Evolutionary conservation across 2,113 vertebrate genomes (phyloP).

Genomic region (Coracopsis vasa): DNA sequence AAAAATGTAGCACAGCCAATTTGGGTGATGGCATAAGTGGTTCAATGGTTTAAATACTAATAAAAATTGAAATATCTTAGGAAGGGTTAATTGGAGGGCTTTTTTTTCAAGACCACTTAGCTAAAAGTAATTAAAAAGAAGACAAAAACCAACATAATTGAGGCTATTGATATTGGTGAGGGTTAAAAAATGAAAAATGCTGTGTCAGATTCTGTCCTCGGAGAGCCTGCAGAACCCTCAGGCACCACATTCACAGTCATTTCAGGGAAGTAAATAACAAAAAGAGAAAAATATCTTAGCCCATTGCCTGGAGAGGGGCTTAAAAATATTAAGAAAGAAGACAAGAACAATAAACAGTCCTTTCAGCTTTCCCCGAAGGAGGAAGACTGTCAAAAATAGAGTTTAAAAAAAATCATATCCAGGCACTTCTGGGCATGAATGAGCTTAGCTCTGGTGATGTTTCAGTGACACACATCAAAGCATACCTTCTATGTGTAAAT

Average conservation of each 20-base stretch:
- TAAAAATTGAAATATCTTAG: background rate
- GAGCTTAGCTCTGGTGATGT: conserved; percentile 19
- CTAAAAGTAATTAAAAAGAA: conserved; percentile 2
- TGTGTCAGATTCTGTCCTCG: conserved; percentile 10
- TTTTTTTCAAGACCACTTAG: background rate
- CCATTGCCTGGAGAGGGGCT: conserved; percentile 51
- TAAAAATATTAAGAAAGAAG: conserved; percentile 43
- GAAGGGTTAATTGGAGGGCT: background rate
- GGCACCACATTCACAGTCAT: conserved; percentile 15
- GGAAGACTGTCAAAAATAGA: background rate
- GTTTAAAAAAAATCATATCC: background rate
- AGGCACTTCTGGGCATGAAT: conserved; percentile 30
- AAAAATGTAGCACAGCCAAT: background rate
- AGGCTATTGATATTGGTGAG: background rate
- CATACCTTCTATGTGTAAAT: conserved; percentile 44
- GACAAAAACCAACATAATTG: background rate
- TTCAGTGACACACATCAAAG: conserved; percentile 56
- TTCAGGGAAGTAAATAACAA: conserved; percentile 37
- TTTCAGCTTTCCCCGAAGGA: conserved; percentile 45
- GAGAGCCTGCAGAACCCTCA: conserved; percentile 29
- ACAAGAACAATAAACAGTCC: conserved; percentile 31
- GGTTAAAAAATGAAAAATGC: conserved; percentile 35
- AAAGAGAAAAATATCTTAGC: conserved; percentile 32
- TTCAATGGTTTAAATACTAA: conserved; percentile 14
- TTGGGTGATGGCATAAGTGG: background rate